Conservation (phyloP, 2,113 vertebrate genomes). For the Fukomys damarensis region DNA sequence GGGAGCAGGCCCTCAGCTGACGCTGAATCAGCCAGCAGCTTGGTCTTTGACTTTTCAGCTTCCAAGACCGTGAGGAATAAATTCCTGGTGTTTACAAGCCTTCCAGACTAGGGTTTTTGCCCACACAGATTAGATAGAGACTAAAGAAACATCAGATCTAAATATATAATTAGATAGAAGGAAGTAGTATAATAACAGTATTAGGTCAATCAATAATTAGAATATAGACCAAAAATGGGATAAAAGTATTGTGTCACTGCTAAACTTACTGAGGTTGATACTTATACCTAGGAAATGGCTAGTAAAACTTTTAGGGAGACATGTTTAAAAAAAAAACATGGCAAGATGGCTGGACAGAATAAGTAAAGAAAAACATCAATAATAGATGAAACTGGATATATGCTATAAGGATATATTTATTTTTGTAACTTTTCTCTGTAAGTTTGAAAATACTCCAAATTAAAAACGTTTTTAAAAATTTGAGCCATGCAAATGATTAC, state of each 20-base stretch:
- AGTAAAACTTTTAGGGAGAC: background rate
- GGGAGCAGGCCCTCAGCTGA: background rate
- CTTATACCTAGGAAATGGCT: background rate
- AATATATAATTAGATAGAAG: background rate
- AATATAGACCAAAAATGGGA: background rate
- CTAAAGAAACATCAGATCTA: background rate
- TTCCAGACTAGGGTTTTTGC: background rate
- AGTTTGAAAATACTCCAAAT: constrained; percentile 60
- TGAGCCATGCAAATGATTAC: constrained; percentile 57
- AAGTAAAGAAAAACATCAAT: constrained; percentile 21
- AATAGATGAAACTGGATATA: background rate
- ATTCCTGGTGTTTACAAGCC: background rate
- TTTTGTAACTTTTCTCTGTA: constrained; percentile 30
- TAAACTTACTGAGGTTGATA: background rate
- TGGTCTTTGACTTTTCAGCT: background rate
- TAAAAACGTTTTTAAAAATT: background rate
- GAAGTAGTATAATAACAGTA: background rate
- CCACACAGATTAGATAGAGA: background rate
- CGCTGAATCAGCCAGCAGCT: background rate
- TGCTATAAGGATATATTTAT: background rate
- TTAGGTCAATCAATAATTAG: background rate
- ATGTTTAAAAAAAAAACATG: background rate
- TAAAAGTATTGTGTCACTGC: background rate
- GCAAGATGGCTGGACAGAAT: background rate
- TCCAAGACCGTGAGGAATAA: background rate